Base-by-base conservation (phyloP, 2,888 invertebrate genomes). In the Xanthorhoe designata region DNA sequence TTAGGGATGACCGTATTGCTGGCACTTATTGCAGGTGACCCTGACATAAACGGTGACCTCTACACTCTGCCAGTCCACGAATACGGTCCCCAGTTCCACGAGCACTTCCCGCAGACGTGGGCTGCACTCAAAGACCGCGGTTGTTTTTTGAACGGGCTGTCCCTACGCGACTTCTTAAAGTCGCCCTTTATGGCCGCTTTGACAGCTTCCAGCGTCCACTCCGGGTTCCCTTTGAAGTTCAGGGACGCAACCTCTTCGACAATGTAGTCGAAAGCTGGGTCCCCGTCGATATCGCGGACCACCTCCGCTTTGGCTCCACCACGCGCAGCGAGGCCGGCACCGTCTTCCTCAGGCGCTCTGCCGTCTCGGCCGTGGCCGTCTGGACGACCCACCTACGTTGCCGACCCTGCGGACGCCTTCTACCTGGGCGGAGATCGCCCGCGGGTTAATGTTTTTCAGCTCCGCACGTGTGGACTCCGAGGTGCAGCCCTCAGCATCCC, bases 1-100 rank as follows among this genome's bases (percentile, higher is more conserved):
- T 1, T 76, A 79, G 0, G 79, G 79, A 71, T 83, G 79, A 0
- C 82, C 82, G 24, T 80, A 81, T 0, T 70, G 70, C 18, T 84
- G 83, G 53, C 84, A 83, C 7, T 71, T 78, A 0, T 5, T 49
- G 61, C 79, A 79, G 68, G 78, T 66, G 8, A 64, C 69, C n/a
- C 61, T 18, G 2, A 69, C 10, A 42, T 9, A 64, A 17, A 61
- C 66, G 0, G 29, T 18, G 3, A 61, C 69, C 0, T 61, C 64
- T 0, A 50, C 61, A 1, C 52, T 24, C 24, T 61, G 54, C 63
- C 69, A 32, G 32, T 66, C 51, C 0, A 65, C 13, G 19, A 19
- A 61, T 0, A 64, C 66, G 6, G 45, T 15, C 2, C 61, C 66
- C 0, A 15, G 18, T 0, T 1, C 6, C 0, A 61, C 55, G 0